Evolutionary conservation across 2,797 vertebrate species (phyloP).

Genomic region (Tauraco hartlaubi): DNA sequence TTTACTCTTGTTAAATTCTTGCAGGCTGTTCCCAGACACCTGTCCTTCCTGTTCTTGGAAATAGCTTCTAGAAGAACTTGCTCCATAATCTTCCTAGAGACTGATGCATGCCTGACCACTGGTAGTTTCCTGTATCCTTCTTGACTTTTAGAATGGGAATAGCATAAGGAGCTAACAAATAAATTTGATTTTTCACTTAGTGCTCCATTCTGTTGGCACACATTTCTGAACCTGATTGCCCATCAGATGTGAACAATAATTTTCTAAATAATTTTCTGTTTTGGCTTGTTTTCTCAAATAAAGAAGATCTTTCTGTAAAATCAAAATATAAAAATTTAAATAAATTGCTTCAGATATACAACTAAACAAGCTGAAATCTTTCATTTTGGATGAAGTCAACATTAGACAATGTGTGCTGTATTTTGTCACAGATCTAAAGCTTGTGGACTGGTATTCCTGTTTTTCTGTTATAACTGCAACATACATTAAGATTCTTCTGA

Average conservation of each 20-base stretch:
- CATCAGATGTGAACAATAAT: neutral
- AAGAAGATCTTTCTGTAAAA: neutral
- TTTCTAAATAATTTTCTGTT: neutral
- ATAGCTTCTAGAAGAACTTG: neutral
- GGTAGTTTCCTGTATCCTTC: neutral
- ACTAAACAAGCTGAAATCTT: neutral
- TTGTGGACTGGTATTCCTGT: neutral
- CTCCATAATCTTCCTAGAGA: neutral
- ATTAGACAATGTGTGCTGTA: neutral
- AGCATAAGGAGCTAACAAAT: neutral
- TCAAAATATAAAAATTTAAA: neutral
- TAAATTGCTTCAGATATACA: neutral
- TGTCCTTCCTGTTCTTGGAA: neutral
- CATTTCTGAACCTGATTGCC: neutral
- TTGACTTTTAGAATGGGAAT: neutral
- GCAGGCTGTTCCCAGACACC: neutral
- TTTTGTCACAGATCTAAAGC: neutral
- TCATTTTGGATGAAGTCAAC: neutral
- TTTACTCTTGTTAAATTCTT: neutral
- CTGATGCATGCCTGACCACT: neutral
- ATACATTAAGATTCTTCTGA: neutral
- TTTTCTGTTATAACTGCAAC: neutral
- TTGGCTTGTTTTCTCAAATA: neutral
- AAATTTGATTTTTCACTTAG: neutral
- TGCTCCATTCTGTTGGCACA: neutral